Evolutionary conservation across 2,888 invertebrate genomes (phyloP).

Genomic region (Leptogaster cylindrica): DNA sequence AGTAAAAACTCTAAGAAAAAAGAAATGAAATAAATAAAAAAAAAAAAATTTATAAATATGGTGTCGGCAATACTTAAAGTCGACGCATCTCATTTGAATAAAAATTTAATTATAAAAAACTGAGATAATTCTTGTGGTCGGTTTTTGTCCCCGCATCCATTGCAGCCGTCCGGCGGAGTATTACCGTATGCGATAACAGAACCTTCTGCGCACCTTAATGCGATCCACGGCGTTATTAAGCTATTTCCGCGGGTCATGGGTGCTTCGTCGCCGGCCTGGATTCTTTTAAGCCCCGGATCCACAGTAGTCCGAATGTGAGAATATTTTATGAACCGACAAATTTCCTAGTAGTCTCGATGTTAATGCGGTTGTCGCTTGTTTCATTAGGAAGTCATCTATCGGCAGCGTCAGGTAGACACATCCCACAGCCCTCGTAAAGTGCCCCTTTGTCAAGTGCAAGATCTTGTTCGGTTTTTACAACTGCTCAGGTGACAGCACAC

Average conservation of each 20-base stretch:
- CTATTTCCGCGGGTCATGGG: slow-evolving; percentile 13
- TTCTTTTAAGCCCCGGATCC: background rate
- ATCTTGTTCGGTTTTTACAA: slow-evolving; percentile 20
- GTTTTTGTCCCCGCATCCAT: background rate
- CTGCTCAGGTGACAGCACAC: background rate
- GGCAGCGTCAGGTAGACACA: background rate
- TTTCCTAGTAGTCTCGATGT: slow-evolving; percentile 27
- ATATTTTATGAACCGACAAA: slow-evolving; percentile 34
- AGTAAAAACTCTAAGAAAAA: no score
- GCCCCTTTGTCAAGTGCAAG: slow-evolving; percentile 31
- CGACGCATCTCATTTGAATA: slow-evolving; percentile 44
- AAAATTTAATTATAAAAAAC: slow-evolving; percentile 45
- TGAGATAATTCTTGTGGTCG: slow-evolving; percentile 23
- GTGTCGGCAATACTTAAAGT: slow-evolving; percentile 36
- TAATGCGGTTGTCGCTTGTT: slow-evolving; percentile 24
- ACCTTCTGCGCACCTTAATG: slow-evolving; percentile 15
- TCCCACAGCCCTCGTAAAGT: background rate
- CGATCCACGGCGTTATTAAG: slow-evolving; percentile 19
- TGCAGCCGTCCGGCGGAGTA: background rate
- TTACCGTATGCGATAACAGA: background rate
- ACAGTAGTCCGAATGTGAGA: slow-evolving; percentile 35
- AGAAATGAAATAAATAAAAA: no score
- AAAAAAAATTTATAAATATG: no score
- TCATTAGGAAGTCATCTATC: slow-evolving; percentile 4
- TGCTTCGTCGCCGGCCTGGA: background rate